phyloP scores from a whole-genome alignment of 1,140 invertebrate species.

The Heliconius hermathena region DNA sequence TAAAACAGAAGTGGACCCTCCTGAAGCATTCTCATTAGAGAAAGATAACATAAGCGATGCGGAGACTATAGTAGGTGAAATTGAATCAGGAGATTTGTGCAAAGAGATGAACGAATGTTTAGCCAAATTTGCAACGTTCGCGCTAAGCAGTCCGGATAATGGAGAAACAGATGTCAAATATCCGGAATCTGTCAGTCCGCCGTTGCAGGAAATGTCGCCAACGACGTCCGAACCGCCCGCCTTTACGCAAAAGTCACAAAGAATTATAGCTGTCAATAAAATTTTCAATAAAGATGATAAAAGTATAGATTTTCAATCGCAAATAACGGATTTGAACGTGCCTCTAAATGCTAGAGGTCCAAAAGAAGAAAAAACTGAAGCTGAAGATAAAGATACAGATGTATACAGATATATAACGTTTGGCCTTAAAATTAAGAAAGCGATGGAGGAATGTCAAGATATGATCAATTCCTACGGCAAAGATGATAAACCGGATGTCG shows the following conservation, averaged over 20 bases:
- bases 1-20: conserved; percentile 61
- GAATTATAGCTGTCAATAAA: conserved; percentile 62
- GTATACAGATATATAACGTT: conserved; percentile 70
- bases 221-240: conserved; percentile 63
- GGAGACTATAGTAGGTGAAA: conserved; percentile 72
- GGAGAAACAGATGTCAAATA: conserved; percentile 36
- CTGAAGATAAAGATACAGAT: conserved; percentile 52
- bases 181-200: conserved; percentile 37
- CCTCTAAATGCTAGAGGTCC: conserved; percentile 50
- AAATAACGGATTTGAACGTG: conserved; percentile 46
- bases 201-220: conserved; percentile 72
- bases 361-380: conserved; percentile 30
- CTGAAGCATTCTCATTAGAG: conserved; percentile 67
- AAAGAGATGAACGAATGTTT: conserved; percentile 75
- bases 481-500: conserved; percentile 44
- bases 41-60: conserved; percentile 66
- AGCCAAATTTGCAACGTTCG: conserved; percentile 70
- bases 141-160: conserved; percentile 53
- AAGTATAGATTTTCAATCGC: conserved; percentile 46
- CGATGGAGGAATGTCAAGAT: conserved; percentile 76
- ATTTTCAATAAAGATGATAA: conserved; percentile 56
- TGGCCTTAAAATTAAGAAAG: conserved; percentile 73
- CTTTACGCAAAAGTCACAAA: conserved; percentile 60
- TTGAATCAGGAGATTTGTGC: conserved; percentile 58
- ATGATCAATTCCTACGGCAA: conserved; percentile 74